Evolutionary conservation across 2,888 invertebrate genomes (phyloP), one percentile per base, ranked within the genome.

Genomic region (Tachina lurida): DNA sequence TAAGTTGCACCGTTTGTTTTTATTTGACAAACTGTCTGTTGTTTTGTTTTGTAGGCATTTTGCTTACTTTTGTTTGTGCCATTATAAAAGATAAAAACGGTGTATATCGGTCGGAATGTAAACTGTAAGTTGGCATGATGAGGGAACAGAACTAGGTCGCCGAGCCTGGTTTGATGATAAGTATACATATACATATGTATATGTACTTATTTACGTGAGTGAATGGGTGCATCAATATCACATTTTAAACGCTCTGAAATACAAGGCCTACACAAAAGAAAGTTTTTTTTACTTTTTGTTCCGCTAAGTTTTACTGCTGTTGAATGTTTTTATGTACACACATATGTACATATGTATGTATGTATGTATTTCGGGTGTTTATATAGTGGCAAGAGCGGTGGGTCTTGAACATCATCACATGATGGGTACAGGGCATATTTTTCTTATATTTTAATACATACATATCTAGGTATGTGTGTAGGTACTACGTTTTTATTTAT

Each of bases 61-160:
- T 43, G 54, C 12, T 45, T 45, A 4, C 31, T 63, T 76, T 15
- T 47, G 15, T 49, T 73, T 19, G 45, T 39, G 56, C 39, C 54
- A 60, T 73, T 65, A 74, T 52, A 19, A 71, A 75, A 68, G 73
- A 67, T 75, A 74, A 52, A 60, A 68, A 62, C 52, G 76, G 47
- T 52, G 56, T 62, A 45, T 71, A 45, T 60, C 39, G 58, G 47
- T 13, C 39, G 80, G 17, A 49, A 52, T 67, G 43, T 17, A 67
- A 82, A 62, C 22, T 76, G 45, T 45, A 43, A 39, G 15, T 31
- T 15, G 60, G 60, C n/a, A 39, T 47, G 45, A 22, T 60, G 22
- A 58, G 31, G 52, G 43, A 58, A 84, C 63, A 86, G 31, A 86
- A 86, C 77, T 86, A 86, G 85, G 85, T 86, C 85, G 85, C 71